phyloP scores from a whole-genome alignment of 2,888 invertebrate species.

The Heliconius erato region DNA sequence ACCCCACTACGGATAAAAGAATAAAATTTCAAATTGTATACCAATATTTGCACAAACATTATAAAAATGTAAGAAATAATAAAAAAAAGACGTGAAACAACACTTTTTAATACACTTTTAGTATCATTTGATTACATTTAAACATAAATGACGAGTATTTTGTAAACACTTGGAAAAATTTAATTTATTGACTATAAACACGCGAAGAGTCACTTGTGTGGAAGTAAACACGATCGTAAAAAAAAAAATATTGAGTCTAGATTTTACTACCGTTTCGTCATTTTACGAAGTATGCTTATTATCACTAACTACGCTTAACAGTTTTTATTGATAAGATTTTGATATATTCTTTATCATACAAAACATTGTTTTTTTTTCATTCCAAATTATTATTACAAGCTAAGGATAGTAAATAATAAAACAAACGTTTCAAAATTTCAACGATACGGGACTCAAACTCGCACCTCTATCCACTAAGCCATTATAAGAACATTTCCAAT shows the following conservation, averaged over 20 bases:
- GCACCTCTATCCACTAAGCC: no score
- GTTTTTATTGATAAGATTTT: neutral
- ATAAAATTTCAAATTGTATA: neutral
- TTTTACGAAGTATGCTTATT: neutral
- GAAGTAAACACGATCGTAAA: conserved; percentile 14
- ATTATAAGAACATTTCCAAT: no score
- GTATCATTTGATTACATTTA: conserved; percentile 3
- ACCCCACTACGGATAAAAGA: neutral
- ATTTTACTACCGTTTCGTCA: neutral
- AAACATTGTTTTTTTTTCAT: no score
- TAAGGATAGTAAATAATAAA: no score
- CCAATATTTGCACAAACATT: no score
- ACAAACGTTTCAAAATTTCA: no score
- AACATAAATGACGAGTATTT: neutral
- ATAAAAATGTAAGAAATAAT: neutral
- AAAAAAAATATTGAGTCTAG: neutral
- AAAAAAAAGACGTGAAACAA: neutral
- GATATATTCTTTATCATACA: neutral
- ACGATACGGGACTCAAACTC: no score
- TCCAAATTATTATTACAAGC: no score
- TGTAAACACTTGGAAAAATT: conserved; percentile 1
- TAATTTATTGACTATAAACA: conserved; percentile 15
- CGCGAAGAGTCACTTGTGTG: neutral
- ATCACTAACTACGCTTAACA: neutral
- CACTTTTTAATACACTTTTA: neutral